Conservation (phyloP, 2,797 vertebrate genomes). For the Eupleurogrammus muticus region DNA sequence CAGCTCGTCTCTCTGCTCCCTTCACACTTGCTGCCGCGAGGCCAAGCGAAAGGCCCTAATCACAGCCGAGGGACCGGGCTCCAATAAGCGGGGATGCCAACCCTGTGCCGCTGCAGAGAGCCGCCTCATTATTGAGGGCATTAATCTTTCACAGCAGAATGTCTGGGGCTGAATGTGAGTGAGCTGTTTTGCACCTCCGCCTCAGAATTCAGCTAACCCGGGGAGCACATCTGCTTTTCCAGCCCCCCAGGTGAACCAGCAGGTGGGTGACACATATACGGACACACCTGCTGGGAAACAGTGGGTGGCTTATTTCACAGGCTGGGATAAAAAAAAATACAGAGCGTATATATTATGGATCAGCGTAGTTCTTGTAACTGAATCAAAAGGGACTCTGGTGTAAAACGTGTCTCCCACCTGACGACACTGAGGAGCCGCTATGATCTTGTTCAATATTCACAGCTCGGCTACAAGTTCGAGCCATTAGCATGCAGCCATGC, state of each 20-base stretch:
- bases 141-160: slow-evolving; percentile 42
- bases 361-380: slow-evolving; percentile 41
- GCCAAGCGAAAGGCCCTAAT: slow-evolving; percentile 34
- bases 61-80: slow-evolving; percentile 38
- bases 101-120: slow-evolving; percentile 14
- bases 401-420: slow-evolving; percentile 29
- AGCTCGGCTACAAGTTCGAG: slow-evolving; percentile 32
- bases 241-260: slow-evolving; percentile 47
- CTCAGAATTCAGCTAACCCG: slow-evolving; percentile 30
- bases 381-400: slow-evolving; percentile 35
- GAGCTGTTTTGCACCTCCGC: slow-evolving; percentile 40
- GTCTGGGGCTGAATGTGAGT: slow-evolving; percentile 5
- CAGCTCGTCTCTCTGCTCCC: slow-evolving; percentile 23
- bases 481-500: slow-evolving; percentile 28
- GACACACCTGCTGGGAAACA: slow-evolving; percentile 57
- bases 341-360: no score
- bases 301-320: slow-evolving; percentile 56
- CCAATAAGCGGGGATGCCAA: slow-evolving; percentile 12
- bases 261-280: slow-evolving; percentile 52
- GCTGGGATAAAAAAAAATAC: no score
- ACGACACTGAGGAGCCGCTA: slow-evolving; percentile 39
- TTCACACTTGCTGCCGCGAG: slow-evolving; percentile 16
- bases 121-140: slow-evolving; percentile 38
- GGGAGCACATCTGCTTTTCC: slow-evolving; percentile 40
- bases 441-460: slow-evolving; percentile 32